phyloP scores from a whole-genome alignment of 2,888 invertebrate genomes.

The Sarcophaga carnaria region DNA sequence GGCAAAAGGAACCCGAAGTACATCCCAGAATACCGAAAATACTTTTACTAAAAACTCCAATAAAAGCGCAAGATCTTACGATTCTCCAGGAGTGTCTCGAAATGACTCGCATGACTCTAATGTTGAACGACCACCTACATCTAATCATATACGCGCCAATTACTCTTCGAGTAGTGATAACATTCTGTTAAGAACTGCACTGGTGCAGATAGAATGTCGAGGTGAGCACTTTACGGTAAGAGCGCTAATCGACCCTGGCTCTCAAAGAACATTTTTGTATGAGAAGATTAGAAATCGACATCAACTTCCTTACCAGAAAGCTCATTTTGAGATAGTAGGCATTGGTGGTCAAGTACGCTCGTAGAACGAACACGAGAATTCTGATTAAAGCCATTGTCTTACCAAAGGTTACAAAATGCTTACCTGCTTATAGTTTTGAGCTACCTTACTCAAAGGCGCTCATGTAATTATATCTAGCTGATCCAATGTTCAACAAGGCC shows the following conservation, averaged over 20 bases:
- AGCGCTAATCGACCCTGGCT: conserved; percentile 1
- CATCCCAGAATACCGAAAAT: neutral
- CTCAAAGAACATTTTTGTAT: neutral
- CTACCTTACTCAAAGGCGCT: neutral
- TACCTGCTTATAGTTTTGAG: conserved; percentile 10
- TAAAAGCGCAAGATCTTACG: neutral
- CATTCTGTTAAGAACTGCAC: neutral
- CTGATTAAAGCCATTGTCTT: conserved; percentile 28
- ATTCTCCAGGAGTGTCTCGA: too few relatives aligned
- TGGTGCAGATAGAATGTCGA: neutral
- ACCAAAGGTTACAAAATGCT: conserved; percentile 31
- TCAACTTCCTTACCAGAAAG: neutral
- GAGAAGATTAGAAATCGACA: neutral
- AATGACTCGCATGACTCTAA: neutral
- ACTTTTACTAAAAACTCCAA: neutral
- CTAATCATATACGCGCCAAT: neutral
- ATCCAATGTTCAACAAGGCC: conserved; percentile 14
- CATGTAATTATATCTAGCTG: conserved; percentile 11
- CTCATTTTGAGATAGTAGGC: too few relatives aligned
- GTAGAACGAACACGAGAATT: neutral
- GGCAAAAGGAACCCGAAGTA: neutral
- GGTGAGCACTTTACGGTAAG: neutral
- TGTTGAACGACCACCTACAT: neutral
- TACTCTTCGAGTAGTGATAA: neutral
- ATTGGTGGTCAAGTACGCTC: conserved; percentile 18